These are phyloP conservation scores for Apodemia mormo DNA, from an alignment of 2,888 invertebrate genomes.

Conservation along the genomic window DNA sequence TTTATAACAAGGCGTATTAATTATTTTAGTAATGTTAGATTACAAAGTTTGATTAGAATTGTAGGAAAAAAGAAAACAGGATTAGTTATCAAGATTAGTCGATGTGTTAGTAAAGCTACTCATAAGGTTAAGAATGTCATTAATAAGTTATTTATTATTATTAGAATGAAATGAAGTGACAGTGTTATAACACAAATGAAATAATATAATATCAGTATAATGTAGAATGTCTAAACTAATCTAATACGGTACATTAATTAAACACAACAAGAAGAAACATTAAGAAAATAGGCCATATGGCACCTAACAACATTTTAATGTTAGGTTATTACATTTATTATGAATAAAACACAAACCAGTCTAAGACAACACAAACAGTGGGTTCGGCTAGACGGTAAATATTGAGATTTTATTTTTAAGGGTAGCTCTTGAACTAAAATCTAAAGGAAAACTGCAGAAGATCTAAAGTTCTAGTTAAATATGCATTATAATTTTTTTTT, in stretches of 20 bases:
- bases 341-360: slow-evolving; percentile 31
- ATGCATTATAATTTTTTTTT: no score
- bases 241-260: slow-evolving; percentile 40
- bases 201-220: slow-evolving; percentile 21
- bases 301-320: slow-evolving; percentile 30
- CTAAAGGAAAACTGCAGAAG: no score
- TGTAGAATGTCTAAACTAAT: slow-evolving; percentile 30
- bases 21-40: slow-evolving; percentile 22
- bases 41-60: neutral
- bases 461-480: no score
- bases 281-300: slow-evolving; percentile 25
- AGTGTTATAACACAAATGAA: slow-evolving; percentile 20
- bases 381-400: slow-evolving; percentile 33
- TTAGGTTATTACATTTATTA: neutral
- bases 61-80: neutral
- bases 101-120: neutral
- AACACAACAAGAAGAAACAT: slow-evolving; percentile 25
- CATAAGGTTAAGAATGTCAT: neutral
- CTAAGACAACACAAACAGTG: slow-evolving; percentile 40
- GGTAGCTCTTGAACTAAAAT: slow-evolving; percentile 28
- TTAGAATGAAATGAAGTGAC: slow-evolving; percentile 23
- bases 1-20: slow-evolving; percentile 25
- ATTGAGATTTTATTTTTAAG: slow-evolving; percentile 18
- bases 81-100: neutral
- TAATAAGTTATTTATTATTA: neutral